Conservation (phyloP, 2,113 vertebrate genomes). For the Oreotragus oreotragus region DNA sequence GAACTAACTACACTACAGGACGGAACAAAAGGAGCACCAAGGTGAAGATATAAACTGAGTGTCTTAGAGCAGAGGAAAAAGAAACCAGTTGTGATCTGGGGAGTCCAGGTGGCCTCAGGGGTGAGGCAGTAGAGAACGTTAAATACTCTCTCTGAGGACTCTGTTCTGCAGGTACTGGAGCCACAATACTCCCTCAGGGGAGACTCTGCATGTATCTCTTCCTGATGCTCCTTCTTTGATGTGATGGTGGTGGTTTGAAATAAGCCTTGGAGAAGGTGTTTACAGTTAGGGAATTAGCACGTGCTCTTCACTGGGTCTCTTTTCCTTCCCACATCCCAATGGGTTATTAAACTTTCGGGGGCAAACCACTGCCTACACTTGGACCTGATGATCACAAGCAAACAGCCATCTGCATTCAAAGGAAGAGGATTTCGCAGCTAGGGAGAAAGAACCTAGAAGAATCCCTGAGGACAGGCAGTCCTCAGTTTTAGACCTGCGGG, state of each 20-base stretch:
- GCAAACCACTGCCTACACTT: neutral
- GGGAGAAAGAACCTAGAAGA: neutral
- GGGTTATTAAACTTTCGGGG: neutral
- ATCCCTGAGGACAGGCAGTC: neutral
- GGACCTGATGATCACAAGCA: neutral
- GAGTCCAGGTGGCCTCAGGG: neutral
- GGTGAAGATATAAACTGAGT: neutral
- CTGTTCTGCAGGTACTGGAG: fast-evolving
- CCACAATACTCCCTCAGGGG: neutral
- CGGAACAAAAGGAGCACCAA: neutral
- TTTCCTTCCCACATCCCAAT: neutral
- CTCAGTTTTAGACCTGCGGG: neutral
- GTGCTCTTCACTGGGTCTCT: neutral
- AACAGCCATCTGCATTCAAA: neutral
- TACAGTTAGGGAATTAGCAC: neutral
- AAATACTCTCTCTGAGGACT: neutral
- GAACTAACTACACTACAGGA: neutral
- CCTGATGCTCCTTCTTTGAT: neutral
- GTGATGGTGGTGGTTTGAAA: neutral
- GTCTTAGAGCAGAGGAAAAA: neutral
- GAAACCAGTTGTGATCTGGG: neutral
- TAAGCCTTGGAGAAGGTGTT: neutral
- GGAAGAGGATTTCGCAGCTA: neutral
- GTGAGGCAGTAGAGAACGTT: neutral
- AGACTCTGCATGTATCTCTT: neutral